Percentiles rank a stretch among this genome's conserved stretches.
phyloP scores from a whole-genome alignment of 2,113 vertebrate species.

The Labeo rohita region DNA sequence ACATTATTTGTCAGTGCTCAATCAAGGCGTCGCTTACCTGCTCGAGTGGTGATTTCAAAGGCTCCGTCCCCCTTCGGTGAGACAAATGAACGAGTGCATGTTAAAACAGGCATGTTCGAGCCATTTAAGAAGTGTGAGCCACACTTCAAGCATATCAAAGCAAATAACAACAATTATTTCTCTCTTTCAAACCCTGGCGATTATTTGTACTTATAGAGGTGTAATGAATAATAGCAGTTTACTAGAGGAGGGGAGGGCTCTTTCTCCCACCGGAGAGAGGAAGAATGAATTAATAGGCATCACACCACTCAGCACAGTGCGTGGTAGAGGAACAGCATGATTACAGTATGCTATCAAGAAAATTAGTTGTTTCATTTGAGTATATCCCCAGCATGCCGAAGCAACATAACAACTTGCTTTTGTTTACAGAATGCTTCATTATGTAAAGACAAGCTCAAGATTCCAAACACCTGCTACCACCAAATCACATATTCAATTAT shows the following conservation, averaged over 20 bases:
- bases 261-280: slow-evolving; percentile 58
- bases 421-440: slow-evolving; percentile 89
- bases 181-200: slow-evolving; percentile 67
- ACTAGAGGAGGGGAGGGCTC: slow-evolving; percentile 65
- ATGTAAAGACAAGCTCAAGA: slow-evolving; percentile 76
- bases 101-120: slow-evolving; percentile 41
- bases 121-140: slow-evolving; percentile 51
- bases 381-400: slow-evolving; percentile 78
- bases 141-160: slow-evolving; percentile 58
- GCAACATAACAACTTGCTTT: slow-evolving; percentile 82
- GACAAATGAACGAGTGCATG: slow-evolving; percentile 33
- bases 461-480: slow-evolving; percentile 79
- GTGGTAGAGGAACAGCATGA: slow-evolving; percentile 77
- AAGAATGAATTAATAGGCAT: slow-evolving; percentile 75
- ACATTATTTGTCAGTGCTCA: slow-evolving; percentile 7
- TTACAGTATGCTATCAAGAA: slow-evolving; percentile 82
- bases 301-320: slow-evolving; percentile 73
- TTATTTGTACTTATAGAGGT: slow-evolving; percentile 65
- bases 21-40: slow-evolving; percentile 34
- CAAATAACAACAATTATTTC: slow-evolving; percentile 71
- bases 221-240: slow-evolving; percentile 70
- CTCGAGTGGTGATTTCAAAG: slow-evolving; percentile 29
- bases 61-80: slow-evolving; percentile 32
- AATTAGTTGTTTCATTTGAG: slow-evolving; percentile 82
- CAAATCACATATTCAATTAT: slow-evolving; percentile 81